phyloP scores from a whole-genome alignment of 1,140 invertebrate genomes.

The Neuroterus valhalla region DNA sequence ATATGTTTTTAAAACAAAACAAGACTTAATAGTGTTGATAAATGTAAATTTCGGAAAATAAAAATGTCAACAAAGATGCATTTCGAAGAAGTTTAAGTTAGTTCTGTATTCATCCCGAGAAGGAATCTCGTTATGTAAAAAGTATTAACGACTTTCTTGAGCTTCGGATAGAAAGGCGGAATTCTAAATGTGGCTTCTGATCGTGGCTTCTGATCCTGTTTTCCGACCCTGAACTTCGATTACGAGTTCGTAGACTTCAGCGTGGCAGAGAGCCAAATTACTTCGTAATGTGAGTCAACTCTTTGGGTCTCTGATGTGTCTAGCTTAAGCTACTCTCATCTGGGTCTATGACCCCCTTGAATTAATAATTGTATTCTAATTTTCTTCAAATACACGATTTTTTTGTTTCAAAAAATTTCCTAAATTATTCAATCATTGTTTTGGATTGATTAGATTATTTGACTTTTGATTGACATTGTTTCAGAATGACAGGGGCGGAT shows the following conservation, averaged over 20 bases:
- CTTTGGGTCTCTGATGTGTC: neutral
- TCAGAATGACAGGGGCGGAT: neutral
- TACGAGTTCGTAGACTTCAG: conserved; percentile 26
- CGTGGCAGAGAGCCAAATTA: conserved; percentile 14
- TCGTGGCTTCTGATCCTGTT: neutral
- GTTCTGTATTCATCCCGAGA: neutral
- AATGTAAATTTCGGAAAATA: no score
- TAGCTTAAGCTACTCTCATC: conserved; percentile 19
- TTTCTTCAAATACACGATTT: neutral
- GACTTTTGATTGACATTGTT: neutral
- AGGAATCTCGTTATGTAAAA: conserved; percentile 13
- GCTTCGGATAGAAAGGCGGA: neutral
- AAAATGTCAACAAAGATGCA: no score
- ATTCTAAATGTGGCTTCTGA: conserved; percentile 17
- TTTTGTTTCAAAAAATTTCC: neutral
- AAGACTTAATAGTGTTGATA: no score
- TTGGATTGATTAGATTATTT: neutral
- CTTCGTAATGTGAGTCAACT: conserved; percentile 26
- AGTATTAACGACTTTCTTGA: neutral
- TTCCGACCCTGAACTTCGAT: conserved; percentile 27
- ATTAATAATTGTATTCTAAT: neutral
- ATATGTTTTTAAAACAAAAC: no score
- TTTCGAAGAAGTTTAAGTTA: no score
- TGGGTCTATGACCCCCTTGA: neutral
- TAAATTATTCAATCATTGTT: neutral